Evolutionary conservation across 2,888 invertebrate species (phyloP).

Genomic region (Acleris laterana): DNA sequence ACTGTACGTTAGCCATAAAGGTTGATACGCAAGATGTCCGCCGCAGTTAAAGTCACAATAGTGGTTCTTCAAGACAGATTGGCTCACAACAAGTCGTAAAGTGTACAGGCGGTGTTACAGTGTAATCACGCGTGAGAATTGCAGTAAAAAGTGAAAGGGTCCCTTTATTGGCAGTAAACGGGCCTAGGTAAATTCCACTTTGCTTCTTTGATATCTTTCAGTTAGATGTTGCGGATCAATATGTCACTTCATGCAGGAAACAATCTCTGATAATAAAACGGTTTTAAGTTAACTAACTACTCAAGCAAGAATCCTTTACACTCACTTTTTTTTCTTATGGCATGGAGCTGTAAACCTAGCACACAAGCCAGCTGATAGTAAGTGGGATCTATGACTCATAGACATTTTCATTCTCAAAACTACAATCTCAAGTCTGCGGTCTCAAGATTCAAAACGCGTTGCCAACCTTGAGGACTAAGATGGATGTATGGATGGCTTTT

Average conservation of each 20-base stretch:
- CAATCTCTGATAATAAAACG: too few relatives aligned
- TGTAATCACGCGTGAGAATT: slow-evolving; percentile 50
- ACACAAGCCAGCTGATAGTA: too few relatives aligned
- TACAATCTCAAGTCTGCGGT: too few relatives aligned
- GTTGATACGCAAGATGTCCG: slow-evolving; percentile 13
- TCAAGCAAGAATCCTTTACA: too few relatives aligned
- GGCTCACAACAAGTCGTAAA: slow-evolving; percentile 26
- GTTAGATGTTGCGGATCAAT: not conserved
- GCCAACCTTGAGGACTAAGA: too few relatives aligned
- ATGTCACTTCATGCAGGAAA: not conserved
- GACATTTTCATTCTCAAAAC: too few relatives aligned
- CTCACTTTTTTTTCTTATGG: too few relatives aligned
- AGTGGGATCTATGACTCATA: too few relatives aligned
- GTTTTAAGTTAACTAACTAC: too few relatives aligned
- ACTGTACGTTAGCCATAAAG: slow-evolving; percentile 5
- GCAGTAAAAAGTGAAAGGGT: slow-evolving; percentile 48
- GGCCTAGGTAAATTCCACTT: slow-evolving; percentile 41
- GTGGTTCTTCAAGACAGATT: slow-evolving; percentile 29
- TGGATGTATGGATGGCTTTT: too few relatives aligned
- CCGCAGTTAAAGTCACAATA: slow-evolving; percentile 15
- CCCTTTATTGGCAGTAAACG: slow-evolving; percentile 53
- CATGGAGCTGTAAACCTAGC: too few relatives aligned
- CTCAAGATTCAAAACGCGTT: too few relatives aligned
- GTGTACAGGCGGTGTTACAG: slow-evolving; percentile 34
- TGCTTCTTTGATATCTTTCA: slow-evolving; percentile 13